Evolutionary conservation across 2,888 invertebrate genomes (phyloP), one percentile per base, ranked within the genome.

Genomic region (Apantesis nais): DNA sequence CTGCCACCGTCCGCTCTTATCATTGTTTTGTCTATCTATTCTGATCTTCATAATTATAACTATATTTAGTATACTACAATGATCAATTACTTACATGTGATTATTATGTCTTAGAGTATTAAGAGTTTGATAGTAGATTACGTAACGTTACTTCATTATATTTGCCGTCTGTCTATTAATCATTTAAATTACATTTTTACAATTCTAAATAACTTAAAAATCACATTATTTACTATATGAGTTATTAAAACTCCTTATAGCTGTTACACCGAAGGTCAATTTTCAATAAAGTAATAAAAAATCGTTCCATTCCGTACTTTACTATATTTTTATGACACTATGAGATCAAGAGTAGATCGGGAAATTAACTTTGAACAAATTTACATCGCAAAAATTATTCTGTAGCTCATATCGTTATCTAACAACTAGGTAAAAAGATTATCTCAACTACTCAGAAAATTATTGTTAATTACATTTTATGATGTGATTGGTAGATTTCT

Each of bases 21-120:
- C 80, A 63, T 77, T 79, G 79, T 79, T 80, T 78, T 82, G 81
- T 82, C 83, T 83, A 79, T 80, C 75, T 82, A 77, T 78, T 75
- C 71, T 82, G 66, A 68, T 71, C 73, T 74, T 60, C 67, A 71
- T 70, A 74, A 76, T 67, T 82, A 79, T 76, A 70, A 58, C 58
- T 70, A 74, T 62, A 67, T 66, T 66, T 76, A 76, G 78, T 65
- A 72, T 71, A 69, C 69, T 70, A 74, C 74, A 76, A 74, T 76
- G 75, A 76, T 83, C 74, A 78, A 81, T 79, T 76, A 77, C 68
- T 34, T 60, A 66, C 60, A 60, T 67, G 58, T 58, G 66, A 66
- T 55, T 37, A 25, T 48, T 48, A 64, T n/a, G 22, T n/a, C 34
- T 52, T 34, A 8, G 1, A 48, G 39, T 64, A 52, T 19, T 22